Evolutionary conservation across 2,888 invertebrate genomes (phyloP).

Genomic region (Andrena trimmerana): DNA sequence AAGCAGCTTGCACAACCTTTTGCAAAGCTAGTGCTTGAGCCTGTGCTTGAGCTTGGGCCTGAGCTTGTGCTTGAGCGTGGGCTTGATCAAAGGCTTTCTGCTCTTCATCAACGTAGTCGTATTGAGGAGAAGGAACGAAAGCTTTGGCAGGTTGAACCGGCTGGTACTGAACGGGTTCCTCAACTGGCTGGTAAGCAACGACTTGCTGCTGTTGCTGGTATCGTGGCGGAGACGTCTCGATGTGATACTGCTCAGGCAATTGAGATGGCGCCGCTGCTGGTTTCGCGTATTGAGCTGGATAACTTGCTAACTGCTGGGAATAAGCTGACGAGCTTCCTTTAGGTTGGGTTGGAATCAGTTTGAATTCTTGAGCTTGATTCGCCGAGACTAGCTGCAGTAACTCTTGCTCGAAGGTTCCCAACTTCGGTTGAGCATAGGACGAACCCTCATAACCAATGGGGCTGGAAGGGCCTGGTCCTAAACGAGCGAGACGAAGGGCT

Average conservation of each 20-base stretch:
- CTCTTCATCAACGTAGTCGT: slow-evolving; percentile 70
- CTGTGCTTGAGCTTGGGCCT: slow-evolving; percentile 80
- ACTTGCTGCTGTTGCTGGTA: slow-evolving; percentile 73
- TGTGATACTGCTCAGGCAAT: slow-evolving; percentile 80
- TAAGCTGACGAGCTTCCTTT: slow-evolving; percentile 68
- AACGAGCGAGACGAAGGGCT: slow-evolving; percentile 71
- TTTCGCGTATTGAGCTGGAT: slow-evolving; percentile 74
- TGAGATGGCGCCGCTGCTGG: slow-evolving; percentile 67
- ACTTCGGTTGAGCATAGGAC: slow-evolving; percentile 76
- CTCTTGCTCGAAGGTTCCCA: slow-evolving; percentile 82
- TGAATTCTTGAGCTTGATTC: slow-evolving; percentile 82
- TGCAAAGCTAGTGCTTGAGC: slow-evolving; percentile 82
- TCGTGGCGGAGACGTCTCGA: slow-evolving; percentile 79
- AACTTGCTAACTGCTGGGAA: slow-evolving; percentile 74
- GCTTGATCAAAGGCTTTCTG: slow-evolving; percentile 56
- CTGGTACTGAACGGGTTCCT: slow-evolving; percentile 72
- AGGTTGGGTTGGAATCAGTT: slow-evolving; percentile 72
- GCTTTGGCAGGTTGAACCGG: slow-evolving; percentile 60
- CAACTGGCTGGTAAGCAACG: slow-evolving; percentile 69
- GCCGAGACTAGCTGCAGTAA: slow-evolving; percentile 80
- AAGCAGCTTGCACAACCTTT: slow-evolving; percentile 80
- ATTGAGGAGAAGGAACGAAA: slow-evolving; percentile 74
- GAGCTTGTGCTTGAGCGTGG: slow-evolving; percentile 66
- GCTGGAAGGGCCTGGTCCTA: slow-evolving; percentile 71
- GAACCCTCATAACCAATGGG: slow-evolving; percentile 74